Evolutionary conservation across 23 tunicate genomes (phyloP).

Genomic region (Trididemnum miniatum): DNA sequence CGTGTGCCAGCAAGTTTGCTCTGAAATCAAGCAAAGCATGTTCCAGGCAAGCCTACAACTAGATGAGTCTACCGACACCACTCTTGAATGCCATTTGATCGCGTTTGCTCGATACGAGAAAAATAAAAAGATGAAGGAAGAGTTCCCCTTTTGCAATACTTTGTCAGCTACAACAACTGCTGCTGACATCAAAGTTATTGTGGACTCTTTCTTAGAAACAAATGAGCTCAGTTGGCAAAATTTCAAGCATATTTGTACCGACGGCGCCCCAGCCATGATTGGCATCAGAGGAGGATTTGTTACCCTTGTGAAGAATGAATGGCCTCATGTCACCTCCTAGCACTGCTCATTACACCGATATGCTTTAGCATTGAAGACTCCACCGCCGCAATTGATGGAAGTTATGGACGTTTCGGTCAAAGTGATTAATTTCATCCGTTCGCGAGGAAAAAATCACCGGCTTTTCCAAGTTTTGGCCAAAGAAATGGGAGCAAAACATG

Average conservation of each 20-base stretch:
- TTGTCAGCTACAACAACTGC: constrained; percentile 38
- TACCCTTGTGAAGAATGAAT: constrained; percentile 32
- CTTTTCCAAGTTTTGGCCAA: constrained; percentile 36
- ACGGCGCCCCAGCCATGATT: constrained; percentile 32
- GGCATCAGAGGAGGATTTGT: constrained; percentile 33
- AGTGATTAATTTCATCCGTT: constrained; percentile 39
- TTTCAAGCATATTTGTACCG: constrained; percentile 39
- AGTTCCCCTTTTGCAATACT: constrained; percentile 25
- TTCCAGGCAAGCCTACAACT: constrained; percentile 36
- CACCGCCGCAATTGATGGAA: constrained; percentile 29
- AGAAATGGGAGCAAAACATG: constrained; percentile 38
- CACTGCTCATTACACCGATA: constrained; percentile 42
- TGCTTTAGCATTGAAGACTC: constrained; percentile 33
- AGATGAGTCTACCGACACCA: constrained; percentile 38
- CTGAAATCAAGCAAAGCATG: constrained; percentile 37
- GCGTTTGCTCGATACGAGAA: constrained; percentile 38
- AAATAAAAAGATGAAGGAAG: constrained; percentile 33
- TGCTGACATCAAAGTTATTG: constrained; percentile 25
- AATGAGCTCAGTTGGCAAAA: constrained; percentile 32
- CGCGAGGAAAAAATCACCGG: constrained; percentile 34
- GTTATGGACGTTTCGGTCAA: constrained; percentile 41
- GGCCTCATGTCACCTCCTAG: constrained; percentile 45
- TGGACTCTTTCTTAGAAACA: constrained; percentile 25
- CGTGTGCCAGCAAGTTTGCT: constrained; percentile 36
- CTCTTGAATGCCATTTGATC: constrained; percentile 39